Evolutionary conservation across 1,140 invertebrate genomes (phyloP), one percentile per base, ranked within the genome.

Genomic region (Polypedilum pembai): DNA sequence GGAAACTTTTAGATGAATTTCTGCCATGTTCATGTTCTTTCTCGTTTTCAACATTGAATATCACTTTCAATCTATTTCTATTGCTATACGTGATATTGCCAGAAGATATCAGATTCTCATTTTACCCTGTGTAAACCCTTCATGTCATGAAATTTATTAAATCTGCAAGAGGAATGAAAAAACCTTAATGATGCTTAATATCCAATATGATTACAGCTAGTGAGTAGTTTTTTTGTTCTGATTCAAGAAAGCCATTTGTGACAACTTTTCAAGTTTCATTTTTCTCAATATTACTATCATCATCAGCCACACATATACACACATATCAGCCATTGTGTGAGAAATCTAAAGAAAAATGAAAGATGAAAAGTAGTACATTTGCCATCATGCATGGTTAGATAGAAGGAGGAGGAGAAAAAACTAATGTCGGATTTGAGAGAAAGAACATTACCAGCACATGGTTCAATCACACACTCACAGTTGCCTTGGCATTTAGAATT

Each of bases 401-500:
- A 10, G 41, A n/a, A 10, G 41, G 15, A 45, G 1, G 10, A 15
- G 12, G n/a, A 15, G 12, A n/a, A n/a, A 15, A 56, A 12, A 56
- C 12, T 56, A 15, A 45, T 45, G 12, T 15, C 45, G 45, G n/a
- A 3, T 56, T 56, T 56, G n/a, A n/a, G 4, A 4, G 4, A 20
- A 69, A 69, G 17, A 20, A 69, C 65, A 69, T 69, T 69, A 69
- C 17, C 17, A 20, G 8, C 65, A 69, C 20, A 69, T 69, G 65
- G 15, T 18, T 21, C 65, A 15, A 56, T 56, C 10, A 56, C 10
- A 15, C 45, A 17, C n/a, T 2, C 8, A 56, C n/a, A 15, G 45
- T 8, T 69, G 17, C 1, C 17, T 69, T 18, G 24, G 65, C 65
- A 21, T 18, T 18, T 21, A 20, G 18, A 66, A 17, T 17, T 18